Base-by-base conservation (phyloP, 2,797 vertebrate species). In the Tangara arthus region DNA sequence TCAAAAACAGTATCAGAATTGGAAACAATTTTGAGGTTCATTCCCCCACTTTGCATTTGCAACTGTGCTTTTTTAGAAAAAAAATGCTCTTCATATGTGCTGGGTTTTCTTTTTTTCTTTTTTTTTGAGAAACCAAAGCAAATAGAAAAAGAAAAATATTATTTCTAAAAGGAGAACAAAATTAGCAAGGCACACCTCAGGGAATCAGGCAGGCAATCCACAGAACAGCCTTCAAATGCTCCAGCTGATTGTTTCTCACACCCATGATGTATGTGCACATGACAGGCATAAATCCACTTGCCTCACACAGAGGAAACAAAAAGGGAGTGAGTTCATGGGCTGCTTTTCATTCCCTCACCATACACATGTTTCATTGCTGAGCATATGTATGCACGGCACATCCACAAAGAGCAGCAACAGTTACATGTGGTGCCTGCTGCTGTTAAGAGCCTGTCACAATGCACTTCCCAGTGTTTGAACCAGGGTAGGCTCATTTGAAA, bases 291-390 rank as follows among this genome's bases (percentile, higher is more conserved):
- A 91, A 93, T 87, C 59, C 44, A 18, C 55, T 78, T 23, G 84
- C 65, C 39, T 95, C 37, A 37, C 28, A 83, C 28, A 71, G 82
- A 32, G 57, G 61, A 82, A 85, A 61, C 49, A 57, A 46, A 64
- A 76, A 80, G 68, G 11, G 12, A 85, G 35, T 0, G 19, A 68
- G 78, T 44, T 82, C 78, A 57, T 15, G 50, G 85, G 1, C 76
- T 90, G 55, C 79, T 95, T 96, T 93, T 93, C 82, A 91, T 95
- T 95, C 78, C 32, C 50, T 87, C 69, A 6, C 78, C 75, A 75
- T 71, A 30, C 81, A 71, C 39, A 15, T 9, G 22, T 92, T 89
- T 72, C 89, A 83, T 66, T 94, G 87, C 65, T 64, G 90, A 24
- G 57, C 3, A 7, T 92, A 89, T 41, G 69, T 32, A 94, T 93